Percentiles rank a stretch among this genome's conserved stretches.
Conservation (phyloP, 1,140 invertebrate species). For the Chymomyza costata region DNA sequence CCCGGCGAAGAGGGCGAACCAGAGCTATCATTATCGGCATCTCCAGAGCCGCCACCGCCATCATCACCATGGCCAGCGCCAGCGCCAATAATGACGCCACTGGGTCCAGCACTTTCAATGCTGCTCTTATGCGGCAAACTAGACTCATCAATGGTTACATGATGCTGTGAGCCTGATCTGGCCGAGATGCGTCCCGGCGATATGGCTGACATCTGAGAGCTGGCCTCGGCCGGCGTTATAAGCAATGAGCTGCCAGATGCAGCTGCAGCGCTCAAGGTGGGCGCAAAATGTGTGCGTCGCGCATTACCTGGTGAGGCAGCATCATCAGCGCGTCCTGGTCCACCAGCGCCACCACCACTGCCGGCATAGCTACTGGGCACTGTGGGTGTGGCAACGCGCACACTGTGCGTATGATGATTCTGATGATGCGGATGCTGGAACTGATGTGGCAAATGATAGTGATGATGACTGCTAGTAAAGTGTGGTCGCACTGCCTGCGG, state of each 20-base stretch:
- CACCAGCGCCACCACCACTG: conserved; percentile 6
- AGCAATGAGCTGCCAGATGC: conserved; percentile 18
- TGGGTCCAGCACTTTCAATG: conserved; percentile 44
- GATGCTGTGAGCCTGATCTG: conserved; percentile 68
- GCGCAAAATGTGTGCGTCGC: conserved; percentile 1
- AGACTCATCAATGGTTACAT: conserved; percentile 73
- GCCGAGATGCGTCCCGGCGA: conserved; percentile 75
- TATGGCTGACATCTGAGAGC: conserved; percentile 79
- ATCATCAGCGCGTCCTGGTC: conserved; percentile 14
- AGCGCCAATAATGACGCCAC: conserved; percentile 45
- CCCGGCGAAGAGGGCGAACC: conserved; percentile 58
- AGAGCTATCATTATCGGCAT: conserved; percentile 51
- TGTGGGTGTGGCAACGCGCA: conserved; percentile 63
- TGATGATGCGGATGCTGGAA: conserved; percentile 73
- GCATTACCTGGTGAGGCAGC: conserved; percentile 25
- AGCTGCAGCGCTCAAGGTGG: background rate
- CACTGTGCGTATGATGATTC: conserved; percentile 68
- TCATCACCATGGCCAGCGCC: conserved; percentile 46
- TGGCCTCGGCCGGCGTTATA: conserved; percentile 12
- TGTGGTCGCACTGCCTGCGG: conserved; percentile 41
- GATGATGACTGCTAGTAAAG: conserved; percentile 65
- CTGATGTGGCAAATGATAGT: conserved; percentile 70
- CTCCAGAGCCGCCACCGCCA: conserved; percentile 32
- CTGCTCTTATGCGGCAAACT: conserved; percentile 57
- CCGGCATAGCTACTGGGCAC: conserved; percentile 60